These are phyloP conservation scores for Elmis aenea DNA, from an alignment of 2,888 invertebrate species.

Conservation along the genomic window DNA sequence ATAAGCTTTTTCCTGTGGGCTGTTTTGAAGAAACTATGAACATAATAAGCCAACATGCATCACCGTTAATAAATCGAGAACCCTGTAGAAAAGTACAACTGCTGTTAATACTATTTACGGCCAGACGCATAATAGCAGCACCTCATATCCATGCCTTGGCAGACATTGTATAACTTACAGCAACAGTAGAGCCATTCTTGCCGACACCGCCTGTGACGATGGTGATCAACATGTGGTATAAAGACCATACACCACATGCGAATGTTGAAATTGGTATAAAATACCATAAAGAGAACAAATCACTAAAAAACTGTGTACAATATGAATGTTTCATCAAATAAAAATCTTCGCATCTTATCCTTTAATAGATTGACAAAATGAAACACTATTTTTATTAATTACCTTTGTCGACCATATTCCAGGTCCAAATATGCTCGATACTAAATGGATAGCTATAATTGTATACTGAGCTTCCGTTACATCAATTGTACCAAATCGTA, in stretches of 20 bases:
- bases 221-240: slow-evolving; percentile 65
- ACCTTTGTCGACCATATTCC: slow-evolving; percentile 80
- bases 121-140: slow-evolving; percentile 12
- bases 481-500: slow-evolving; percentile 87
- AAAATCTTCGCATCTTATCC: neutral
- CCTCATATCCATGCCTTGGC: slow-evolving; percentile 18
- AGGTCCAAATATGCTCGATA: slow-evolving; percentile 84
- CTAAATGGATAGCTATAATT: slow-evolving; percentile 81
- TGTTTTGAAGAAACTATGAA: no score
- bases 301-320: slow-evolving; percentile 50
- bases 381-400: slow-evolving; percentile 23
- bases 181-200: slow-evolving; percentile 96
- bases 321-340: neutral
- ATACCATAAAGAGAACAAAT: slow-evolving; percentile 69
- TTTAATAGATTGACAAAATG: neutral
- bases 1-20: no score
- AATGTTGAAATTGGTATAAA: slow-evolving; percentile 71
- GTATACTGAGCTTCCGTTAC: slow-evolving; percentile 97
- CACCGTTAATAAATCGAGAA: no score
- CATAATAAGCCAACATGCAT: no score
- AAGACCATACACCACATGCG: slow-evolving; percentile 65
- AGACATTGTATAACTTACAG: slow-evolving; percentile 68
- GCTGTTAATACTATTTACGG: neutral
- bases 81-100: no score
- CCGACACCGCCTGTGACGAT: slow-evolving; percentile 83